Conservation (phyloP, 2,113 vertebrate species). For the Microtus montanus region DNA sequence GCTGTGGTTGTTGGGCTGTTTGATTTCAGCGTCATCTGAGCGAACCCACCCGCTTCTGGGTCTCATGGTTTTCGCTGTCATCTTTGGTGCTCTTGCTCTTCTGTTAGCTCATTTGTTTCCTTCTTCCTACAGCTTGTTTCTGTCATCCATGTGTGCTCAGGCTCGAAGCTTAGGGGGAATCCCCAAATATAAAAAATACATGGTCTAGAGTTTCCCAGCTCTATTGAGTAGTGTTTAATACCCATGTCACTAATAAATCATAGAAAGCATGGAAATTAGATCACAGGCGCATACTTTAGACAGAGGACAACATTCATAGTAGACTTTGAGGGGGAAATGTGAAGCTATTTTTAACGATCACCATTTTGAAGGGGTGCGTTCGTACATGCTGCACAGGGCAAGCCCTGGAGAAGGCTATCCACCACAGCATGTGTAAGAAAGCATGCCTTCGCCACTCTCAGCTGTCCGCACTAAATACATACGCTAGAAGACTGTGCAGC, state of each 20-base stretch:
- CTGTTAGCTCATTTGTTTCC: accelerated
- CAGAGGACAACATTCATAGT: background rate
- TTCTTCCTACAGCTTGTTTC: background rate
- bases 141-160: background rate
- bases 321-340: background rate
- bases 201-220: background rate
- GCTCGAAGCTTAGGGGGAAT: background rate
- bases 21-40: background rate
- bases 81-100: background rate
- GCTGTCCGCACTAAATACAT: background rate
- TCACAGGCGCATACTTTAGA: background rate
- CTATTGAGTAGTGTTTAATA: background rate
- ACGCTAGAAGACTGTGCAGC: background rate
- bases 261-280: background rate
- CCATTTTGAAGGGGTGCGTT: background rate
- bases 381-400: background rate
- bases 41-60: accelerated
- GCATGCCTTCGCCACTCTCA: background rate
- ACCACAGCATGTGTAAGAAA: background rate
- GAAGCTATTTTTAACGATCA: background rate
- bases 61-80: background rate
- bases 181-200: background rate
- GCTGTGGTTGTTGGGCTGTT: background rate
- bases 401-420: background rate
- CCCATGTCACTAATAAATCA: too few species aligned